These are phyloP conservation scores for Macquaria ambigua DNA, from an alignment of 2,113 vertebrate genomes.

Conservation along the genomic window DNA sequence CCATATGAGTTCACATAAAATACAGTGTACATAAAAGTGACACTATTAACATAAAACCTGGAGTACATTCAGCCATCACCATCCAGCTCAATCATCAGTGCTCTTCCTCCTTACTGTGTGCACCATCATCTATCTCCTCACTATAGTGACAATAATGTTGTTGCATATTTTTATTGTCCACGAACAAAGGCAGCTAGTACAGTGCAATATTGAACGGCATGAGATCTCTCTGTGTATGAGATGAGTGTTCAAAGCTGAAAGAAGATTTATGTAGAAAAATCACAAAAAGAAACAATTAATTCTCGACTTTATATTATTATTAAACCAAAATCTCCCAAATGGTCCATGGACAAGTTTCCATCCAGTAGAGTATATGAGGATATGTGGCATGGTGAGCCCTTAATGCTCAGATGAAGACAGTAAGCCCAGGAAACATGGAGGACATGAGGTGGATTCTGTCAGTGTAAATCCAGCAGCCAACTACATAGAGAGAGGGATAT, in stretches of 20 bases:
- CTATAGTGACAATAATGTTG: background rate
- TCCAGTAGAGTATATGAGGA: conserved; percentile 34
- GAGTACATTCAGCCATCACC: background rate
- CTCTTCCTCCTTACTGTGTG: background rate
- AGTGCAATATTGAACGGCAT: background rate
- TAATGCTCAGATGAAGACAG: conserved; percentile 67
- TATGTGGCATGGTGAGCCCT: conserved; percentile 51
- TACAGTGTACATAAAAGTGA: conserved; percentile 23
- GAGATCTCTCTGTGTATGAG: background rate
- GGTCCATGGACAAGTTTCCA: conserved; percentile 32
- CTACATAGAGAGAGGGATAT: conserved; percentile 56
- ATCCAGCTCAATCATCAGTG: background rate
- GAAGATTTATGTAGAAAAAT: background rate
- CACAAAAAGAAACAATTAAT: conserved; percentile 7
- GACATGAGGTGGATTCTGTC: conserved; percentile 70
- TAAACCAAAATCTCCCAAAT: conserved; percentile 38
- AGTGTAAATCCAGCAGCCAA: conserved; percentile 62
- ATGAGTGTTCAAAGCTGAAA: background rate
- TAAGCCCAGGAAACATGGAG: conserved; percentile 64
- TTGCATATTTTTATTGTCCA: background rate
- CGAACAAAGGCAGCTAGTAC: background rate
- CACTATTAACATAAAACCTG: conserved; percentile 27
- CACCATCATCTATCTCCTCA: background rate
- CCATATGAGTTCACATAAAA: conserved; percentile 36
- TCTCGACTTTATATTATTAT: background rate